phyloP scores from a whole-genome alignment of 2,888 invertebrate species.

The Pandemis cinnamomeana region DNA sequence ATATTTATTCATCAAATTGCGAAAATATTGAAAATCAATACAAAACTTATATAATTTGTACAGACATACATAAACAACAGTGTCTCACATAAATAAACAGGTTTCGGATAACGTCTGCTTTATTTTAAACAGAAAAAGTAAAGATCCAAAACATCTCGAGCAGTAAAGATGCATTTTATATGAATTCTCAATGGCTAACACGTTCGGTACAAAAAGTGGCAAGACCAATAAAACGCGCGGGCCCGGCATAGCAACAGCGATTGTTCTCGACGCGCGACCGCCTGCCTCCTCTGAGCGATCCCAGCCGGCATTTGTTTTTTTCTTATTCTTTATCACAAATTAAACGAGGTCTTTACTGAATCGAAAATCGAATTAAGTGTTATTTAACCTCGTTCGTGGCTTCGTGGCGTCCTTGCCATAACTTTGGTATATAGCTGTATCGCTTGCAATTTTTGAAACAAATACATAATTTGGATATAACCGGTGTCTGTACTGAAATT shows the following conservation, averaged over 20 bases:
- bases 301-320: slow-evolving; percentile 34
- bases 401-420: not conserved
- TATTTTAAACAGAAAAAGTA: not conserved
- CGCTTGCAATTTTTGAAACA: not conserved
- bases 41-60: not conserved
- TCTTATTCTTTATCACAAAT: slow-evolving; percentile 34
- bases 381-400: slow-evolving; percentile 15
- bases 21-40: too few relatives aligned
- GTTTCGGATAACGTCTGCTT: not conserved
- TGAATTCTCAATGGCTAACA: slow-evolving; percentile 4
- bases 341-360: slow-evolving; percentile 31
- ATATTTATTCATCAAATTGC: too few relatives aligned
- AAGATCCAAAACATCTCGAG: not conserved
- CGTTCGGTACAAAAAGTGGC: slow-evolving; percentile 6
- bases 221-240: slow-evolving; percentile 14
- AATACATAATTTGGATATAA: too few relatives aligned
- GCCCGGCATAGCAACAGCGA: slow-evolving; percentile 35
- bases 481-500: too few relatives aligned
- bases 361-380: slow-evolving; percentile 22
- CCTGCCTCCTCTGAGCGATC: slow-evolving; percentile 33
- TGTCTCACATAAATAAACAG: not conserved
- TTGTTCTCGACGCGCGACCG: slow-evolving; percentile 14
- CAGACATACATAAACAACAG: not conserved
- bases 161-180: slow-evolving; percentile 9
- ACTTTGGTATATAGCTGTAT: not conserved